A percentile compares a stretch with the other conserved stretches of the same genome.
Conservation (phyloP, 2,797 vertebrate species). For the Pangasius sanitwongsei region DNA sequence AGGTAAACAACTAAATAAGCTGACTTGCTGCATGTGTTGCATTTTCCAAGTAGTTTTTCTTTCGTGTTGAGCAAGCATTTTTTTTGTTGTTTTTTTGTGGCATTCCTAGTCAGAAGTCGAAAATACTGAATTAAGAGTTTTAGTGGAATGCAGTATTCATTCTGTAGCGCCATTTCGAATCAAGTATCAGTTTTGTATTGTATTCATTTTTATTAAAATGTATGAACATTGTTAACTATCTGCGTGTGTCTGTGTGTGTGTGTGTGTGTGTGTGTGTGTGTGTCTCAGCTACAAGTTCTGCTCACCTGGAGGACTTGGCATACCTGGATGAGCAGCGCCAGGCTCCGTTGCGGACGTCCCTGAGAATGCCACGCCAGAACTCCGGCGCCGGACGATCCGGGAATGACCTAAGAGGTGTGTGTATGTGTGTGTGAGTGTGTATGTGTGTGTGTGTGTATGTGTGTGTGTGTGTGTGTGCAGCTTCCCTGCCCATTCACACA, state of each 20-base stretch:
- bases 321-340: constrained; percentile 87
- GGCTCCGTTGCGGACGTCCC: constrained; percentile 80
- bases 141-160: neutral
- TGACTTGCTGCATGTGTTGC: neutral
- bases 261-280: constrained; percentile 46
- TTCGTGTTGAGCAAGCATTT: neutral
- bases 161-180: neutral
- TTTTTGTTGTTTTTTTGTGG: neutral
- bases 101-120: neutral
- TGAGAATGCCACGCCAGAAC: constrained; percentile 85
- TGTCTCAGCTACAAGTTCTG: constrained; percentile 82
- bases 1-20: neutral
- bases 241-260: neutral
- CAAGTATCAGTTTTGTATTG: neutral
- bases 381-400: constrained; percentile 70
- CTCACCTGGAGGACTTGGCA: constrained; percentile 83
- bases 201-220: neutral
- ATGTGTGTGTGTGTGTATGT: constrained; percentile 56
- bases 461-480: neutral
- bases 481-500: neutral
- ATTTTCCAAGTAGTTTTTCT: neutral
- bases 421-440: neutral
- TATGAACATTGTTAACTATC: neutral
- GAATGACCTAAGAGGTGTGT: constrained; percentile 83
- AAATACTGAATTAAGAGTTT: neutral